phyloP scores from a whole-genome alignment of 2,888 invertebrate species.

The Limnephilus marmoratus region DNA sequence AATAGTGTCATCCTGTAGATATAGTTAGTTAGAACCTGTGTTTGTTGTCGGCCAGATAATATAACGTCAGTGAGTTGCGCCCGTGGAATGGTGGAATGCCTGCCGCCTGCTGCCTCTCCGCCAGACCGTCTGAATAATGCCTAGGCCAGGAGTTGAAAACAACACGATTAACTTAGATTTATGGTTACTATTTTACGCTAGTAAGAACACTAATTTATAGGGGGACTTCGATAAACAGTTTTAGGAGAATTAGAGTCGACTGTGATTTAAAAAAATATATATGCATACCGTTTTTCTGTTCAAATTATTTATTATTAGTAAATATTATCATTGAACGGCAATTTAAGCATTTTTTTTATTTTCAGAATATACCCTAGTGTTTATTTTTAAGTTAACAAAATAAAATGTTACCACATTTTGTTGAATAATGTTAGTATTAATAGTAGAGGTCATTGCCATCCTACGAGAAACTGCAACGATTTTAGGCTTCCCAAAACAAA shows the following conservation, averaged over 20 bases:
- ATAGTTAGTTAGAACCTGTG: background rate
- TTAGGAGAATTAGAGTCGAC: background rate
- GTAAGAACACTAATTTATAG: background rate
- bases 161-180: conserved; percentile 7
- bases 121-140: conserved; percentile 10
- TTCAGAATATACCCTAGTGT: too few species aligned
- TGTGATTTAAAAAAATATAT: background rate
- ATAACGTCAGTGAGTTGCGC: background rate
- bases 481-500: too few species aligned
- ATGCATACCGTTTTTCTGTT: background rate
- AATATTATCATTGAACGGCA: background rate
- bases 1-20: conserved; percentile 32
- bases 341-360: too few species aligned
- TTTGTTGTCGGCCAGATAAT: conserved; percentile 6
- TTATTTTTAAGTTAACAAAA: too few species aligned
- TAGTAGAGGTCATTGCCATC: too few species aligned
- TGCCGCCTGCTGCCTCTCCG: background rate
- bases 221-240: background rate
- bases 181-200: background rate
- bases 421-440: too few species aligned
- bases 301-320: background rate
- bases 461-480: too few species aligned
- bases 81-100: background rate
- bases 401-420: too few species aligned
- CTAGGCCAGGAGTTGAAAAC: conserved; percentile 25